Evolutionary conservation across 2,888 invertebrate species (phyloP).

Genomic region (Neuroscelio doddi): DNA sequence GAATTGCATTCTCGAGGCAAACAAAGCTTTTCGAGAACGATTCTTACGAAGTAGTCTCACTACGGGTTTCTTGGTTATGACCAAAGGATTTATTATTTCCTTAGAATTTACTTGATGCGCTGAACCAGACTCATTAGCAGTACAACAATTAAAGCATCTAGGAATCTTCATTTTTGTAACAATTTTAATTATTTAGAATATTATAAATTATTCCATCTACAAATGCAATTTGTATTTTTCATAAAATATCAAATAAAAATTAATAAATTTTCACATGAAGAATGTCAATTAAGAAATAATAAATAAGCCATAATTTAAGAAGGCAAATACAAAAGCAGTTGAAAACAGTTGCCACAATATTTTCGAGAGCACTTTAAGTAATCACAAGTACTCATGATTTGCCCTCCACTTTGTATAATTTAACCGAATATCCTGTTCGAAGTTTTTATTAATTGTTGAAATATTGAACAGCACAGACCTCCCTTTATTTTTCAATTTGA

Average conservation of each 20-base stretch:
- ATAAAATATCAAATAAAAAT: not conserved
- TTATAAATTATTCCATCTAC: too few species aligned
- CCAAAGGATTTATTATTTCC: conserved; percentile 59
- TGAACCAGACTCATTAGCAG: conserved; percentile 37
- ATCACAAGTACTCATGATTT: too few species aligned
- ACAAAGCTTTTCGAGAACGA: conserved; percentile 26
- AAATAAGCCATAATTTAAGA: too few species aligned
- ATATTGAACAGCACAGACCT: too few species aligned
- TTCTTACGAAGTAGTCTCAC: conserved; percentile 28
- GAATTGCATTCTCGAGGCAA: conserved; percentile 37
- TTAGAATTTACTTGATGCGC: conserved; percentile 29
- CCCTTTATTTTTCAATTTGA: too few species aligned
- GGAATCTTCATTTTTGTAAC: conserved; percentile 58
- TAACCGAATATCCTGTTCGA: too few species aligned
- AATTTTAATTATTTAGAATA: not conserved
- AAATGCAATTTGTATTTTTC: conserved; percentile 7
- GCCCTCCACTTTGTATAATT: too few species aligned
- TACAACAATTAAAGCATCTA: conserved; percentile 58
- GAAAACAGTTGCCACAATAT: too few species aligned
- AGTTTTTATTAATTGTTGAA: too few species aligned
- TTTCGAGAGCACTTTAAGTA: too few species aligned
- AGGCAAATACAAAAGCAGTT: too few species aligned
- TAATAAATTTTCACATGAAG: not conserved
- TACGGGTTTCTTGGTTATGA: conserved; percentile 59
- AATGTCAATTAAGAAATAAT: too few species aligned